Conservation (phyloP, 2,113 vertebrate species). For the Dissostichus mawsoni region DNA sequence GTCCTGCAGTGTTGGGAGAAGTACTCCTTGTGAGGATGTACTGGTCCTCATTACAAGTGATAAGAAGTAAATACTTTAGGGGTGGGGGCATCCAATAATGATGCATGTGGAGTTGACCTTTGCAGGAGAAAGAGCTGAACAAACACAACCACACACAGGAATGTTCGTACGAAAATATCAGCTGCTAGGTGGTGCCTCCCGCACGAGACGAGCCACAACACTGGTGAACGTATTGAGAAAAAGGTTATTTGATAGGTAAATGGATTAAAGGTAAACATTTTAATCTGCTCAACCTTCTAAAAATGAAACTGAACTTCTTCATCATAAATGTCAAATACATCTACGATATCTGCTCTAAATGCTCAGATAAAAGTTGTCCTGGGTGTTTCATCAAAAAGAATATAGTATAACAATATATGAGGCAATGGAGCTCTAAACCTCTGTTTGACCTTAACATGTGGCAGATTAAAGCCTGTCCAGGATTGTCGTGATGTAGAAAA, state of each 20-base stretch:
- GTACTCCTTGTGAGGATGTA: constrained; percentile 2
- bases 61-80: constrained; percentile 19
- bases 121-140: constrained; percentile 41
- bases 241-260: not conserved
- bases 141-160: constrained; percentile 33
- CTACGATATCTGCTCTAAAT: not conserved
- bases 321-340: not conserved
- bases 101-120: constrained; percentile 39
- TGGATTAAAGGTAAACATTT: not conserved
- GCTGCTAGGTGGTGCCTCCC: not conserved
- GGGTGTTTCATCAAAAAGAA: constrained; percentile 14
- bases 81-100: constrained; percentile 1
- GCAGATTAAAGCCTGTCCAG: not conserved
- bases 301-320: not conserved
- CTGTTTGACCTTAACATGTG: constrained; percentile 33
- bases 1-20: constrained; percentile 8
- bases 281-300: not conserved
- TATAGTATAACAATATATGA: not conserved
- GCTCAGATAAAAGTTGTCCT: not conserved
- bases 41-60: constrained; percentile 27
- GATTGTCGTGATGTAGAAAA: constrained; percentile 38
- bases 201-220: not conserved
- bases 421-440: constrained; percentile 26
- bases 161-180: constrained; percentile 9
- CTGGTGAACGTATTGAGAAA: not conserved